Base-by-base conservation (phyloP, 2,888 invertebrate genomes). In the Dolichomitus sp. region DNA sequence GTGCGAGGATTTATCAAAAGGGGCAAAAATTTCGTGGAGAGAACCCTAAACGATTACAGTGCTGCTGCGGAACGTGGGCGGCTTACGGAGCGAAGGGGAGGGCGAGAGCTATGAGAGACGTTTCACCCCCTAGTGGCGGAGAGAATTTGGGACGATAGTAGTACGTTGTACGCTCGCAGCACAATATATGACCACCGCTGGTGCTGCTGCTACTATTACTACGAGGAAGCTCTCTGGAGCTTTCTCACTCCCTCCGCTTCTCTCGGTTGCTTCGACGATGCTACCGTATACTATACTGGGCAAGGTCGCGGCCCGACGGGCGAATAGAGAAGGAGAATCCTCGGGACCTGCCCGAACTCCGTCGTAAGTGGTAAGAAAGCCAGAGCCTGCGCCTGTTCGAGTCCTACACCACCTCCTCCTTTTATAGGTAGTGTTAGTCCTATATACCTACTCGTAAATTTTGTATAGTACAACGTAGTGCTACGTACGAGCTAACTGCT, bases 301-400 rank as follows among this genome's bases (percentile, higher is more conserved):
- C 75, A 81, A 81, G 81, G 81, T 81, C 81, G 81, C 81, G 76
- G 72, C 65, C 65, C 65, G 57, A 59, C 76, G 50, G 11, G 57
- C 30, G 57, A 52, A 27, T 52, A 57, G 73, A 63, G 59, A 70
- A 54, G 63, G 69, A 80, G 70, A 66, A 27, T 70, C 45, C 74
- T 70, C 65, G 75, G 65, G 61, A 66, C 65, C 70, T 80, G 70
- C 70, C 65, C 61, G 48, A 70, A 75, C 65, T 80, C 65, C 69
- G 23, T 27, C 54, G 79, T 45, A 63, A 63, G 68, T 63, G 30
- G 68, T 65, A 75, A 80, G 48, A 80, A 74, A 45, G n/a, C 14
- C 45, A 37, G 37, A 37, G 37, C 69, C 63, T 57, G 69, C 73
- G 63, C 73, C 9, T 5, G 7, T 12, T 17, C 48, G 42, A 59